phyloP scores from a whole-genome alignment of 2,113 vertebrate species.

The Procavia capensis region DNA sequence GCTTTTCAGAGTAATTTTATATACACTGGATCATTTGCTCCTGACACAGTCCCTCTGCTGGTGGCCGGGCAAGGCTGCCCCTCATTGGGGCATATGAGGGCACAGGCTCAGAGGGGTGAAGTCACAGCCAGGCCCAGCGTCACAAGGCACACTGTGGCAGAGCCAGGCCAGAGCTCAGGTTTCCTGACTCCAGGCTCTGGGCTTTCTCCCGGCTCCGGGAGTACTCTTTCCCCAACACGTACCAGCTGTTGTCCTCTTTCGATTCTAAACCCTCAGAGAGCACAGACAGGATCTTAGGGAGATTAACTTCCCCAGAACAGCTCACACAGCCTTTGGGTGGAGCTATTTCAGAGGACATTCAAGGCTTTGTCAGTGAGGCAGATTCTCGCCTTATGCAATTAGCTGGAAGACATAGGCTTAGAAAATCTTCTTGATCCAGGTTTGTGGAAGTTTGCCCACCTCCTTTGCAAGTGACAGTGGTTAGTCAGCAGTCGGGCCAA shows the following conservation, averaged over 20 bases:
- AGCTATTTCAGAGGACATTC: not conserved
- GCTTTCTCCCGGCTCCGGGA: not conserved
- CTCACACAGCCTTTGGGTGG: not conserved
- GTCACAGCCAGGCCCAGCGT: not conserved
- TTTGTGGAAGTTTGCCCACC: not conserved
- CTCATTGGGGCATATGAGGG: constrained; percentile 53
- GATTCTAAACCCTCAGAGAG: not conserved
- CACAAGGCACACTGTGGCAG: not conserved
- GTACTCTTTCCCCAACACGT: not conserved
- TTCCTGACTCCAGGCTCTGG: not conserved
- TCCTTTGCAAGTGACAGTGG: not conserved
- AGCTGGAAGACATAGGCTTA: not conserved
- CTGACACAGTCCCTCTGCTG: not conserved
- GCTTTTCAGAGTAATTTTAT: constrained; percentile 5
- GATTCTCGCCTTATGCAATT: not conserved
- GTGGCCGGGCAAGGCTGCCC: constrained; percentile 32
- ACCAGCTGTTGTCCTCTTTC: constrained; percentile 38
- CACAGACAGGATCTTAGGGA: not conserved
- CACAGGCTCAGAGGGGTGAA: constrained; percentile 31
- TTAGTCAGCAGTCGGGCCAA: not conserved
- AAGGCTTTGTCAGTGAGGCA: not conserved
- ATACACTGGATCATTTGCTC: not conserved
- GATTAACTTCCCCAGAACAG: not conserved
- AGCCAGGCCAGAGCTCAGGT: constrained; percentile 67
- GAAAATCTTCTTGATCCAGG: not conserved